These are phyloP conservation scores for Recurvirostra avosetta DNA, from an alignment of 2,113 vertebrate species.

Conservation along the genomic window DNA sequence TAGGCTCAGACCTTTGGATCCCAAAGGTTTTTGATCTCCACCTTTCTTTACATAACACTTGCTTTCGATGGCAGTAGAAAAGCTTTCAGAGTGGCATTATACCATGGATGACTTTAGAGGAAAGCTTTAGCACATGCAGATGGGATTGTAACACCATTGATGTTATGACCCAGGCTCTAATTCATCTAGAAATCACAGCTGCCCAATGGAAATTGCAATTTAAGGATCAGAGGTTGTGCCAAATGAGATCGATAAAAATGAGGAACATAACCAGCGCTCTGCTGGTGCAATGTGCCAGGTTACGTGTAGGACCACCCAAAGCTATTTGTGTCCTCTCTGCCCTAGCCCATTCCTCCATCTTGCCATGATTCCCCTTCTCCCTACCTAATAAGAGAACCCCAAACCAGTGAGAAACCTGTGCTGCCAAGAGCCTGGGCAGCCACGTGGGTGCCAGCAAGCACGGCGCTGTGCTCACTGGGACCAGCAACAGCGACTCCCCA, in stretches of 20 bases:
- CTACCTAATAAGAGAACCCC: not conserved
- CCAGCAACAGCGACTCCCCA: accelerated
- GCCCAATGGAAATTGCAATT: not conserved
- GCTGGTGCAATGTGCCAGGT: not conserved
- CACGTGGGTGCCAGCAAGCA: not conserved
- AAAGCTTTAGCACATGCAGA: not conserved
- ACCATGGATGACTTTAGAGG: not conserved
- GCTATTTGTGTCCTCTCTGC: not conserved
- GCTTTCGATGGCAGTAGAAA: not conserved
- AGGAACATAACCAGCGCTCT: not conserved
- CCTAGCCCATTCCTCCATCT: not conserved
- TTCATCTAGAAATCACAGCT: not conserved
- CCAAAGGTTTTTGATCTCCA: not conserved
- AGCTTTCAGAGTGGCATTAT: not conserved
- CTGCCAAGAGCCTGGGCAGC: not conserved
- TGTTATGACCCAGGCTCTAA: not conserved
- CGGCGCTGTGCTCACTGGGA: not conserved
- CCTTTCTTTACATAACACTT: not conserved
- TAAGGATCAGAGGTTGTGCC: not conserved
- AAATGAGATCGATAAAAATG: not conserved
- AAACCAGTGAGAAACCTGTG: not conserved
- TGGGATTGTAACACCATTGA: not conserved
- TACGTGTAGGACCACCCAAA: not conserved
- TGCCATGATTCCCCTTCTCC: not conserved
- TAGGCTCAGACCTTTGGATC: not conserved